Evolutionary conservation across 2,797 vertebrate genomes (phyloP).

Genomic region (Acanthurus leucopareius): DNA sequence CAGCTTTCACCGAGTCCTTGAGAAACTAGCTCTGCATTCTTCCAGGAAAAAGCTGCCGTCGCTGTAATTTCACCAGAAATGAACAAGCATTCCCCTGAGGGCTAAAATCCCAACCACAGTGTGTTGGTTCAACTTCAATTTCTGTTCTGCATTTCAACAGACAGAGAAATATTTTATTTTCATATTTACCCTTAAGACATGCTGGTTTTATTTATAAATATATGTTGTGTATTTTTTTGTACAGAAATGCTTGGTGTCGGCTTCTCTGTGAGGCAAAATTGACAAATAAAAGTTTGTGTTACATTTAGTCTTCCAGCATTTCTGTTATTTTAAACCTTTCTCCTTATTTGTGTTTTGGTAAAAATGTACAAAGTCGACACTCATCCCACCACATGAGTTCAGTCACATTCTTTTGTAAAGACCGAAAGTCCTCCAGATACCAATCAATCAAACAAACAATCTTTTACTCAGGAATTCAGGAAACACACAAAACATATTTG

Average conservation of each 20-base stretch:
- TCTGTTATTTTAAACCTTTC: not conserved
- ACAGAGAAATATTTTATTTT: not conserved
- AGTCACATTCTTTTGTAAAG: not conserved
- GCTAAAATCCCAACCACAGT: not conserved
- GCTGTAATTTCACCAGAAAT: not conserved
- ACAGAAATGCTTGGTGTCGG: not conserved
- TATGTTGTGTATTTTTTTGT: not conserved
- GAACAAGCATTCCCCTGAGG: not conserved
- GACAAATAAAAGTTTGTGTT: not conserved
- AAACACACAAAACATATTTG: too few species aligned
- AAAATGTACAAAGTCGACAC: not conserved
- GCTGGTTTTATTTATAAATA: not conserved
- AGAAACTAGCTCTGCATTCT: constrained; percentile 2
- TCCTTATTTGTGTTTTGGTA: too few species aligned
- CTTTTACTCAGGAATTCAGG: not conserved
- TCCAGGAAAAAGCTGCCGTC: not conserved
- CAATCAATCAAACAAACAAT: not conserved
- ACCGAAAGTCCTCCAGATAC: not conserved
- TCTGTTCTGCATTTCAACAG: not conserved
- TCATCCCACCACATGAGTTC: not conserved
- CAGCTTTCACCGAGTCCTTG: not conserved
- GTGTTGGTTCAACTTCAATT: not conserved
- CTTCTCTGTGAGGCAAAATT: not conserved
- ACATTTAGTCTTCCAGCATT: not conserved
- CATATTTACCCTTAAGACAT: not conserved